These are phyloP conservation scores for Drosophila cardini DNA, from an alignment of 1,140 invertebrate genomes.

Conservation along the genomic window DNA sequence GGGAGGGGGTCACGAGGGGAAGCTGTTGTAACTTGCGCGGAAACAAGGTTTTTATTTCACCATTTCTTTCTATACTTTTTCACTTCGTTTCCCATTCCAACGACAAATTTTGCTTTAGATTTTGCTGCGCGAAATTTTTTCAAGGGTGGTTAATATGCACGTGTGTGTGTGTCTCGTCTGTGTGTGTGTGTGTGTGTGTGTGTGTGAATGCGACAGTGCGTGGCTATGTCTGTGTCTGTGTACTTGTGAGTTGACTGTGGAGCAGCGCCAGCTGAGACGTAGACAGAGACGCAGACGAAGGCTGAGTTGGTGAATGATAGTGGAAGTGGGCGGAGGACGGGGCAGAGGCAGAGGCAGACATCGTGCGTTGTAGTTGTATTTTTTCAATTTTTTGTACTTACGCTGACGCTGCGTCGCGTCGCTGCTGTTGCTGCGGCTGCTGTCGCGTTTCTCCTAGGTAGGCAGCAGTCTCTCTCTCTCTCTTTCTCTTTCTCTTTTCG, in stretches of 20 bases:
- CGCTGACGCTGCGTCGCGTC: constrained; percentile 41
- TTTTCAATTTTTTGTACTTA: constrained; percentile 70
- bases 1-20: background rate
- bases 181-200: constrained; percentile 29
- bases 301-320: constrained; percentile 8
- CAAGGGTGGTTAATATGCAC: constrained; percentile 66
- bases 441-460: constrained; percentile 51
- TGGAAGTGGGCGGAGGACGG: too few relatives aligned
- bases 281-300: constrained; percentile 13
- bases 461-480: constrained; percentile 7
- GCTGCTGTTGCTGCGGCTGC: constrained; percentile 23
- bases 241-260: constrained; percentile 36
- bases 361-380: constrained; percentile 63
- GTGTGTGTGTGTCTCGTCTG: constrained; percentile 47
- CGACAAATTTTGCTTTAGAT: constrained; percentile 68
- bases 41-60: constrained; percentile 83
- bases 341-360: constrained; percentile 31
- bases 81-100: constrained; percentile 5
- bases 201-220: constrained; percentile 37
- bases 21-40: constrained; percentile 77
- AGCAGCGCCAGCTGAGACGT: constrained; percentile 33
- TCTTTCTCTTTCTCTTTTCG: background rate
- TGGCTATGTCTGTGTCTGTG: constrained; percentile 26
- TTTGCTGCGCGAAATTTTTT: constrained; percentile 81
- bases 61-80: constrained; percentile 81